Percentiles rank a stretch among this genome's conserved stretches.
Conservation (phyloP, 1,140 invertebrate genomes). For the Planococcus citri region DNA sequence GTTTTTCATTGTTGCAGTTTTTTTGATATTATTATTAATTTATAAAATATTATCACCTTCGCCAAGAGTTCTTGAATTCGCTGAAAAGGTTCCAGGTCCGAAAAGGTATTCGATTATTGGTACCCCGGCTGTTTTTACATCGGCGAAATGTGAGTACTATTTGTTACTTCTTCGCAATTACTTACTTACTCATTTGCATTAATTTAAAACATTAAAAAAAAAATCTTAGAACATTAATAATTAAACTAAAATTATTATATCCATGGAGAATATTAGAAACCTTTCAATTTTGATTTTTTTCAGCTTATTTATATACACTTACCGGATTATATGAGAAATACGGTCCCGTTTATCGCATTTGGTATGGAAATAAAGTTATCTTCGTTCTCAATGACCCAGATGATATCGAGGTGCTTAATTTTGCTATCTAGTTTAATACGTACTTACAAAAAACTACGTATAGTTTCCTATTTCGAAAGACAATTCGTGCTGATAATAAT, state of each 20-base stretch:
- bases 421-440: too few species aligned
- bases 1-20: background rate
- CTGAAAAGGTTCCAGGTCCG: conserved; percentile 43
- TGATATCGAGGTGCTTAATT: conserved; percentile 20
- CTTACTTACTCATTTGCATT: too few species aligned
- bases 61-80: conserved; percentile 33
- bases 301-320: conserved; percentile 14
- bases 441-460: too few species aligned
- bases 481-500: too few species aligned
- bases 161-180: background rate
- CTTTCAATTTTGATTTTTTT: too few species aligned
- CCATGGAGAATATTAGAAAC: too few species aligned
- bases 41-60: background rate
- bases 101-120: conserved; percentile 43
- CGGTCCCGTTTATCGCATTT: conserved; percentile 22
- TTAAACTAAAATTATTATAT: too few species aligned
- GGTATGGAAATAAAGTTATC: conserved; percentile 22
- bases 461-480: too few species aligned
- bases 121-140: conserved; percentile 30
- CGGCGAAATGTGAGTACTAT: background rate
- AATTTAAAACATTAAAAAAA: too few species aligned
- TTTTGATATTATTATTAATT: background rate
- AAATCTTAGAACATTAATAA: too few species aligned
- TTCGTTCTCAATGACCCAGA: conserved; percentile 22
- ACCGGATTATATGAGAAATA: conserved; percentile 12